Percentiles rank a stretch among this genome's conserved stretches.
These are phyloP conservation scores for Picus viridis DNA, from an alignment of 2,797 vertebrate genomes.

Conservation along the genomic window DNA sequence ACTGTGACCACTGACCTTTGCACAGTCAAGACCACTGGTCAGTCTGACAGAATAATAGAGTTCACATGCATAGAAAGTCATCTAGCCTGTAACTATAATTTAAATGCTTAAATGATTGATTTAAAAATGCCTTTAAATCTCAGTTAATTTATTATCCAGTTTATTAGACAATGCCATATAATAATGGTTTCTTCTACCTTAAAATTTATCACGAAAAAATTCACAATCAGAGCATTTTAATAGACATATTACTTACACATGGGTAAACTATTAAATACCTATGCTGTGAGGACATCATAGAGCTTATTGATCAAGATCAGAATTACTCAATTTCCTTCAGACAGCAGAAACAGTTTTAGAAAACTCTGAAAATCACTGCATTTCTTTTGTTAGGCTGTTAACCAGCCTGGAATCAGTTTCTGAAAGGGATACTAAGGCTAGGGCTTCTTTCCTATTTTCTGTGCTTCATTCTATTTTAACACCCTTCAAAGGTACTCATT, in stretches of 20 bases:
- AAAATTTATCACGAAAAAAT: slow-evolving; percentile 44
- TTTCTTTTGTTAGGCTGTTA: slow-evolving; percentile 15
- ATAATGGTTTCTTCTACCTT: slow-evolving; percentile 49
- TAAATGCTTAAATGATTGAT: slow-evolving; percentile 63
- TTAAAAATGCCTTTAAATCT: slow-evolving; percentile 69
- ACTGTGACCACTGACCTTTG: slow-evolving; percentile 97
- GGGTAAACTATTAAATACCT: slow-evolving; percentile 2
- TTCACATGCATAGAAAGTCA: slow-evolving; percentile 87
- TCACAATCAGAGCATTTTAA: neutral
- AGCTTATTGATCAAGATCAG: neutral
- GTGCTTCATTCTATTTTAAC: neutral
- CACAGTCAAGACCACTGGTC: slow-evolving; percentile 88
- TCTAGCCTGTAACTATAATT: slow-evolving; percentile 80
- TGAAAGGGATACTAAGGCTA: slow-evolving; percentile 9
- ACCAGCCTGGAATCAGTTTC: slow-evolving; percentile 24
- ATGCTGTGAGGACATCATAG: neutral
- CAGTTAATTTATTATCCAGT: slow-evolving; percentile 72
- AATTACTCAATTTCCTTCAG: neutral
- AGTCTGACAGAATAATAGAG: slow-evolving; percentile 84
- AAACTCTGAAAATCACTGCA: neutral
- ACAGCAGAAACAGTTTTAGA: slow-evolving; percentile 6
- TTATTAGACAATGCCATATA: slow-evolving; percentile 61
- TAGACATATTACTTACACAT: neutral
- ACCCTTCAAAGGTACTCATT: neutral
- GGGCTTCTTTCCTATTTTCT: slow-evolving; percentile 1